Evolutionary conservation across 2,888 invertebrate species (phyloP).

Genomic region (Gisinianus flammeolus): DNA sequence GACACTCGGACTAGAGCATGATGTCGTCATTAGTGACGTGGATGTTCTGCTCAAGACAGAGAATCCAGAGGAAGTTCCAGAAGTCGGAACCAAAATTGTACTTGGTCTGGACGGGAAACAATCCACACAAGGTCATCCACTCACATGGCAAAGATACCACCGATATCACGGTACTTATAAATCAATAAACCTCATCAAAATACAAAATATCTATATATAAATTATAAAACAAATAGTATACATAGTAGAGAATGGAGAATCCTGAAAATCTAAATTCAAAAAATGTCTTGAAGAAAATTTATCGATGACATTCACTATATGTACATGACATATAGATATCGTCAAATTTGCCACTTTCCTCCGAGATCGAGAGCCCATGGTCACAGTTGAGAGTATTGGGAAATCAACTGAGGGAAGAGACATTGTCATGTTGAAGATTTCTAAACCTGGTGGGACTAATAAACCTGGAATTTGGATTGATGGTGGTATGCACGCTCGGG

Average conservation of each 20-base stretch:
- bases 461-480: conserved; percentile 65
- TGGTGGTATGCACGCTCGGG: conserved; percentile 73
- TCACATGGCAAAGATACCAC: conserved; percentile 58
- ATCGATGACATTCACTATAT: too few relatives aligned
- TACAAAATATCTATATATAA: background rate
- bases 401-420: conserved; percentile 59
- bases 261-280: too few relatives aligned
- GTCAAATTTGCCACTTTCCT: conserved; percentile 54
- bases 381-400: conserved; percentile 59
- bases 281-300: too few relatives aligned
- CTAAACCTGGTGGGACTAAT: conserved; percentile 59
- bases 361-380: conserved; percentile 40
- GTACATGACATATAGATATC: conserved; percentile 56
- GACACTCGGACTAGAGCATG: conserved; percentile 49
- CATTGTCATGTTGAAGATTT: conserved; percentile 60
- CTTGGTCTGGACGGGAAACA: conserved; percentile 35
- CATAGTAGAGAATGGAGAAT: too few relatives aligned
- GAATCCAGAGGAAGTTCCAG: conserved; percentile 45
- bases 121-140: conserved; percentile 47
- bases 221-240: too few relatives aligned
- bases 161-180: conserved; percentile 64
- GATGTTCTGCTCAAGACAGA: conserved; percentile 54
- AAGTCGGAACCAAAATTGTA: background rate
- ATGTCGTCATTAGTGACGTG: conserved; percentile 61
- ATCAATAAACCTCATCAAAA: too few relatives aligned